A percentile compares a stretch with the other conserved stretches of the same genome.
These are phyloP conservation scores for Rhinoptilus africanus DNA, from an alignment of 2,113 vertebrate species.

Conservation along the genomic window DNA sequence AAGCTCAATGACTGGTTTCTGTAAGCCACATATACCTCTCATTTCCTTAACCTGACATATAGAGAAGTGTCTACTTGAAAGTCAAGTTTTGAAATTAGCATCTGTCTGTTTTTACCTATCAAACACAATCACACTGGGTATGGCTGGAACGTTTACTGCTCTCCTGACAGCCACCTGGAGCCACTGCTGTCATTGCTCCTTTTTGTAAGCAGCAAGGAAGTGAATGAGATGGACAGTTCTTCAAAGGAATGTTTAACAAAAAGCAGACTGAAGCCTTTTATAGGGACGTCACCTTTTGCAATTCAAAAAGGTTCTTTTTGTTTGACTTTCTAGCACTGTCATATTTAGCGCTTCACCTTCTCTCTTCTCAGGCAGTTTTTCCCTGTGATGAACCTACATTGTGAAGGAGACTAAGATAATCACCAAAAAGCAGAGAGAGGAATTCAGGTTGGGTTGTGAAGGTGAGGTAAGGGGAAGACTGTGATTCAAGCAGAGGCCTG, in stretches of 20 bases:
- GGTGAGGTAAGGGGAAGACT: not conserved
- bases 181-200: constrained; percentile 42
- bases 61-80: constrained; percentile 25
- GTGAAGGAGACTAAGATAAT: not conserved
- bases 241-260: constrained; percentile 40
- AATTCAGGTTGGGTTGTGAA: not conserved
- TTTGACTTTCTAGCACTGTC: constrained; percentile 1
- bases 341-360: not conserved
- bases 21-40: not conserved
- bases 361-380: not conserved
- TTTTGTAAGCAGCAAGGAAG: constrained; percentile 24
- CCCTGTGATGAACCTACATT: not conserved
- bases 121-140: not conserved
- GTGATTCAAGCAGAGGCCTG: not conserved
- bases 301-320: constrained; percentile 22
- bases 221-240: not conserved
- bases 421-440: not conserved
- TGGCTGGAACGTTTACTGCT: constrained; percentile 31
- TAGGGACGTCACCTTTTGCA: constrained; percentile 25
- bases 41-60: not conserved
- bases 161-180: constrained; percentile 60
- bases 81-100: constrained; percentile 30
- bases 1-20: not conserved
- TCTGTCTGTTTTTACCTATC: constrained; percentile 26
- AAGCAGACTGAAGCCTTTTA: constrained; percentile 53